A percentile compares a stretch with the other conserved stretches of the same genome.
Evolutionary conservation across 1,140 invertebrate genomes (phyloP).

Genomic region (Megalopta genalis): DNA sequence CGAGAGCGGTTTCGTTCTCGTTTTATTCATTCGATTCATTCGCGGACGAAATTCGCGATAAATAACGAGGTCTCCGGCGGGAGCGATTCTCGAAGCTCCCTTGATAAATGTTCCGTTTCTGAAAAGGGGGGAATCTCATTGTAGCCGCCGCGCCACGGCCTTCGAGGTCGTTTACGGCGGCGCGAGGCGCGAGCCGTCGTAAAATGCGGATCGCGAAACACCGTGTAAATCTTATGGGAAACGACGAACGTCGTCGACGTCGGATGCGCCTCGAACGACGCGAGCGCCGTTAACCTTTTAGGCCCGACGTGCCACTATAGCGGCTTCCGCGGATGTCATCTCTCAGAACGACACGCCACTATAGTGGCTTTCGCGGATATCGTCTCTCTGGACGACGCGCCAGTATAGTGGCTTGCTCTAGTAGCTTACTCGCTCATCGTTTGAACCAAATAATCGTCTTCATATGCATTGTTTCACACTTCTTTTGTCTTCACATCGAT

Average conservation of each 20-base stretch:
- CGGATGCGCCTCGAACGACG: neutral
- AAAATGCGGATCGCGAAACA: constrained; percentile 11
- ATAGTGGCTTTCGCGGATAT: too few species aligned
- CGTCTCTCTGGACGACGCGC: too few species aligned
- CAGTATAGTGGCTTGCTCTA: too few species aligned
- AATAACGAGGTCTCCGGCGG: constrained; percentile 25
- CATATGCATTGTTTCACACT: too few species aligned
- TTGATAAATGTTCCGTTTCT: constrained; percentile 27
- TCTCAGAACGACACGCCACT: too few species aligned
- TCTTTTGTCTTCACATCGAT: too few species aligned
- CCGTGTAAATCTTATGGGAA: constrained; percentile 25
- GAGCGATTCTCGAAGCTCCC: constrained; percentile 26
- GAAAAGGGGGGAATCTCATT: constrained; percentile 18
- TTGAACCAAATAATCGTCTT: too few species aligned
- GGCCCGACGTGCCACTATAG: too few species aligned
- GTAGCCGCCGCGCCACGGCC: neutral
- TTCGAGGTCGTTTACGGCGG: constrained; percentile 17
- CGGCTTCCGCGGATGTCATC: too few species aligned
- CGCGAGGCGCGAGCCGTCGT: neutral
- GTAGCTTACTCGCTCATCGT: too few species aligned
- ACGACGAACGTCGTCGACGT: constrained; percentile 18
- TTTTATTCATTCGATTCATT: neutral
- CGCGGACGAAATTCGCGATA: neutral
- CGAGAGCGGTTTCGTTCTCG: too few species aligned
- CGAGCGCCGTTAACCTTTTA: too few species aligned